These are phyloP conservation scores for Pedionomus torquatus DNA, from an alignment of 2,113 vertebrate species.

Conservation along the genomic window DNA sequence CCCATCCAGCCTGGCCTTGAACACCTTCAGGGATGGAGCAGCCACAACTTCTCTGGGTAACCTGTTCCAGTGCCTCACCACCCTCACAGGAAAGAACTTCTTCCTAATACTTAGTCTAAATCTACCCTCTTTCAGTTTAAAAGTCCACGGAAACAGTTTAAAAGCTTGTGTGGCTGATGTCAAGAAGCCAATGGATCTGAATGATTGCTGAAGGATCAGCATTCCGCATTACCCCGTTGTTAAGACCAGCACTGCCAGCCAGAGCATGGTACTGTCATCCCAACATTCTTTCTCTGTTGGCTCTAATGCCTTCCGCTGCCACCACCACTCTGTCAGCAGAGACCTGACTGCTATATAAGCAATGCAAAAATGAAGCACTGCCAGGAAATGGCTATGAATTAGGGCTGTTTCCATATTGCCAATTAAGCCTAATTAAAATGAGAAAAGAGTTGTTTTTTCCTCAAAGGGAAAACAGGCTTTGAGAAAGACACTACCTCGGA, in stretches of 20 bases:
- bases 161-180: not conserved
- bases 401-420: not conserved
- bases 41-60: no score
- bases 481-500: rapidly evolving
- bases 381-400: not conserved
- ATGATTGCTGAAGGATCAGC: not conserved
- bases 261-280: not conserved
- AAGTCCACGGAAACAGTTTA: not conserved
- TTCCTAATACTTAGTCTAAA: no score
- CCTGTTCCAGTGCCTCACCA: no score
- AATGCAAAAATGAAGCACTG: not conserved
- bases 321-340: not conserved
- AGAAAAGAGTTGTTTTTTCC: not conserved
- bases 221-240: not conserved
- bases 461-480: not conserved
- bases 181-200: not conserved
- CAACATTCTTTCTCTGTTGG: not conserved
- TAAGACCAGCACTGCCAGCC: not conserved
- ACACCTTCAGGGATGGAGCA: no score
- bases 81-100: no score
- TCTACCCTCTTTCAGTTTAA: no score
- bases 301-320: not conserved
- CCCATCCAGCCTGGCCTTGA: no score
- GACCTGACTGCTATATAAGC: not conserved
- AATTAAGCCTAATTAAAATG: not conserved